Evolutionary conservation across 2,113 vertebrate species (phyloP).

Genomic region (Megatriorchis doriae): DNA sequence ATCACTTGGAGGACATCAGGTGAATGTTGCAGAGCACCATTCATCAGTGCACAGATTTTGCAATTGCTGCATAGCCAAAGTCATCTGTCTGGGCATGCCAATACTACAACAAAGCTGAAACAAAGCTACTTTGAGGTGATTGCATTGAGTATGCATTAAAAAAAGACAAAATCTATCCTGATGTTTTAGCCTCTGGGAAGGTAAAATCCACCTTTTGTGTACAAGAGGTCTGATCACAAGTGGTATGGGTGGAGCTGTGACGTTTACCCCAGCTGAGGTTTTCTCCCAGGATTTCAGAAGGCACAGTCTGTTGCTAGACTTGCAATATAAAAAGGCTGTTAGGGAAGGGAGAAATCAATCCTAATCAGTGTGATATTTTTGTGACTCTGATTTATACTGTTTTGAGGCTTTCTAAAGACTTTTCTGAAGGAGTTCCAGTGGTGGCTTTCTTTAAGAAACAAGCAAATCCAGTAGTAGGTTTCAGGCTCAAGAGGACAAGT

Average conservation of each 20-base stretch:
- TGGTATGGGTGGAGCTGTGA: neutral
- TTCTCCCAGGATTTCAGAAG: neutral
- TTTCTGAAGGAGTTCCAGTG: neutral
- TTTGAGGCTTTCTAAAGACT: neutral
- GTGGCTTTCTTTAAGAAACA: neutral
- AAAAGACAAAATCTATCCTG: neutral
- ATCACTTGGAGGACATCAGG: neutral
- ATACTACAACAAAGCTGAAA: neutral
- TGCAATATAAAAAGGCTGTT: neutral
- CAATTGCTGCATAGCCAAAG: neutral
- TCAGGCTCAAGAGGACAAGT: neutral
- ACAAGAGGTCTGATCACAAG: neutral
- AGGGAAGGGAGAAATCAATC: neutral
- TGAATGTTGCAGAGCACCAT: neutral
- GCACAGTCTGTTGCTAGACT: neutral
- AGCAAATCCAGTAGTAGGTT: neutral
- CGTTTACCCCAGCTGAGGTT: neutral
- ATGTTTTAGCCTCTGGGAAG: neutral
- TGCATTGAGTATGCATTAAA: neutral
- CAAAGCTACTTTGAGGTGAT: neutral
- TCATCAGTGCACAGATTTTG: neutral
- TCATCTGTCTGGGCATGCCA: neutral
- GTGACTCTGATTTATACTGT: neutral
- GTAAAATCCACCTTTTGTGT: neutral
- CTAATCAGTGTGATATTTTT: neutral